Evolutionary conservation across 2,113 vertebrate species (phyloP).

Genomic region (Pedionomus torquatus): DNA sequence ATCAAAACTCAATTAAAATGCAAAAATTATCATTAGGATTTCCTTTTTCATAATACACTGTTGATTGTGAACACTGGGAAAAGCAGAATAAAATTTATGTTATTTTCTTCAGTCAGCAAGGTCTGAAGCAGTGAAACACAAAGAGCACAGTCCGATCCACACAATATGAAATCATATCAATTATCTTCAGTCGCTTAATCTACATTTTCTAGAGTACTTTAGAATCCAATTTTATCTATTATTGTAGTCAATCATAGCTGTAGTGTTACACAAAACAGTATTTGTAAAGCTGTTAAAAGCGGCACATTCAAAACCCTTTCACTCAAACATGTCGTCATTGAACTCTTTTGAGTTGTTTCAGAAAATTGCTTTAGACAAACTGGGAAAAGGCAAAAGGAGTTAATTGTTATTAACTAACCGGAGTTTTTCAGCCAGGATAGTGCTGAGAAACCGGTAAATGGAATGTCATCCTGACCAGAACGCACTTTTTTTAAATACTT

Average conservation of each 20-base stretch:
- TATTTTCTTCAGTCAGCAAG: background rate
- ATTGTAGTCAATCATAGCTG: background rate
- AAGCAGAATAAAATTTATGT: slow-evolving; percentile 3
- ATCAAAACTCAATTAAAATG: slow-evolving; percentile 42
- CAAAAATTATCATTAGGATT: slow-evolving; percentile 55
- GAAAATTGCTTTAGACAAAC: background rate
- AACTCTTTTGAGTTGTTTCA: background rate
- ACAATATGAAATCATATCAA: background rate
- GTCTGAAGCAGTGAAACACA: background rate
- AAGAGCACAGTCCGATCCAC: background rate
- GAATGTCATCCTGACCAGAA: slow-evolving; percentile 39
- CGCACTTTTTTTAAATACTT: slow-evolving; percentile 14
- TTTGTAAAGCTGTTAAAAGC: background rate
- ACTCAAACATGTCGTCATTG: background rate
- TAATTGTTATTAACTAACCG: slow-evolving; percentile 55
- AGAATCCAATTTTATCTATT: background rate
- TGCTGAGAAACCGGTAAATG: slow-evolving; percentile 14
- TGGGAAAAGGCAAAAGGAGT: slow-evolving; percentile 4
- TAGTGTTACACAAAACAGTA: background rate
- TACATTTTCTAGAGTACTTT: background rate
- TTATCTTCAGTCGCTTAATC: background rate
- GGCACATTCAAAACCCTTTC: background rate
- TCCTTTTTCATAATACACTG: slow-evolving; percentile 28
- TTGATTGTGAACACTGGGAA: background rate
- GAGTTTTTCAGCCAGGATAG: slow-evolving; percentile 4